Evolutionary conservation across 2,113 vertebrate species (phyloP), one percentile per base, ranked within the genome.

Genomic region (Salvelinus namaycush): DNA sequence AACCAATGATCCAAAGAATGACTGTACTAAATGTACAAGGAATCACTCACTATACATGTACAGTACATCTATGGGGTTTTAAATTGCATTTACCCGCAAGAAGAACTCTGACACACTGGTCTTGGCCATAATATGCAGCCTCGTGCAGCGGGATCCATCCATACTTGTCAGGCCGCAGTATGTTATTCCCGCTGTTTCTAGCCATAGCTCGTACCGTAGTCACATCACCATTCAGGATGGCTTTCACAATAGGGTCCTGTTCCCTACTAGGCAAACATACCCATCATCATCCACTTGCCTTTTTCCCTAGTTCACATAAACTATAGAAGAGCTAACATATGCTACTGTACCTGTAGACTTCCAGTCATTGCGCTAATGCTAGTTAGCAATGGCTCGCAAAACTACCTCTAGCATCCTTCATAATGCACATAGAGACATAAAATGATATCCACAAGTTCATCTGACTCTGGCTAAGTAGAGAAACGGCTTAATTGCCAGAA

Each of bases 91-190:
- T 82, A 98, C 98, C 95, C 93, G 84, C 85, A 26, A 98, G 93
- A 73, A 99, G 80, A 1, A 96, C n/a, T 65, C 83, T 92, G 70
- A 98, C 86, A 78, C 96, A 97, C n/a, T 89, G 82, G 26, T 92
- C 85, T 89, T 96, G 91, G 68, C 95, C 96, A 0, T 94, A 96
- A 87, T 94, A 97, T 0, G 94, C 96, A 0, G 95, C 95, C 88
- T 99, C 95, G 0, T 99, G 98, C 2, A 97, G 87, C 0, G 95
- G 95, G 14, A 97, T 85, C 96, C 96, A 99, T 76, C 96, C 97
- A 0, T 96, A 95, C 68, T 92, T 94, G 79, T 93, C 95, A 1
- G 96, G 91, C 73, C 94, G 82, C 13, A 92, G 90, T 60, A 97
- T 91, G 66, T 94, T 89, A 78, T 89, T 93, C 67, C 83, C 0